Evolutionary conservation across 2,113 vertebrate genomes (phyloP), one percentile per base, ranked within the genome.

Genomic region (Ploceus nigricollis): DNA sequence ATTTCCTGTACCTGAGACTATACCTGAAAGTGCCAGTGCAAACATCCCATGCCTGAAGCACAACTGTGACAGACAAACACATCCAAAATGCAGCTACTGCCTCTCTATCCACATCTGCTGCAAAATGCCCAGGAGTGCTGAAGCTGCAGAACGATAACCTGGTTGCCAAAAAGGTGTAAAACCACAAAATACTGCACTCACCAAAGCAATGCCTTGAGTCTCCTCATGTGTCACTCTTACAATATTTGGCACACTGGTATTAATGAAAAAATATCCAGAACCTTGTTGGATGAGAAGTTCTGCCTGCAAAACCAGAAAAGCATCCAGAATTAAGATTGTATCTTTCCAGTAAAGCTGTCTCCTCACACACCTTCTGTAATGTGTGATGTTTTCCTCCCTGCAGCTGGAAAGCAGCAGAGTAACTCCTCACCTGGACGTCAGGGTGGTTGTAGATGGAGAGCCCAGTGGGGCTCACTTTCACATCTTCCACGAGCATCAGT

Each of bases 201-300:
- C 99, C 98, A 97, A 95, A 92, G 98, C 98, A 27, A 97, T 57
- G 75, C 97, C 96, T 68, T 93, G 96, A 56, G 97, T 90, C 90
- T 99, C 99, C 91, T 99, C 98, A 95, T 98, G 98, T 24, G 83
- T 71, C 75, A 99, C 98, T 24, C 96, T 96, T 11, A 98, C 97
- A 10, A 99, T 65, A 15, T 98, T 98, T 24, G 81, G 87, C 5
- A 97, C 69, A 14, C 98, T 99, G 47, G 98, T 97, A 84, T 99
- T 99, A 94, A 99, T 95, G 82, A 98, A 99, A 97, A 99, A 99
- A 96, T 99, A 98, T 8, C 99, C 99, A 4, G 99, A 99, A 47
- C 99, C 99, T 85, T 99, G 99, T 56, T 65, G 97, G 89, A 99
- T 96, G 18, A 92, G 89, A 54, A 99, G 98, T 69, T 98, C 98